Base-by-base conservation (phyloP, 2,113 vertebrate species). In the Narcine bancroftii region DNA sequence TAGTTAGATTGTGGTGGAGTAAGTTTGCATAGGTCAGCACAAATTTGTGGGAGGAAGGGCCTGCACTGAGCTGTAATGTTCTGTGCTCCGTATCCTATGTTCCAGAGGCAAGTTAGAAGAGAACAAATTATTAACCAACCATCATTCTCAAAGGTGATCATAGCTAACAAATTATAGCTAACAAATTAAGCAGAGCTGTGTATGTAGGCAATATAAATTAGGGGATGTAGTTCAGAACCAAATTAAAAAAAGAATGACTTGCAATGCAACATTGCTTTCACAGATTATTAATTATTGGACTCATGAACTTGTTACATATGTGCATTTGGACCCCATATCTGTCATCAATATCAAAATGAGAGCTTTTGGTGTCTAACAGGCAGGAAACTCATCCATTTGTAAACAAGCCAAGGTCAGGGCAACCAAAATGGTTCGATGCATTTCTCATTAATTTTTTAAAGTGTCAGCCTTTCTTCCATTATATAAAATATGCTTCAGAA, bases 91-190 rank as follows among this genome's bases (percentile, higher is more conserved):
- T n/a, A n/a, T n/a, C n/a, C n/a, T n/a, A n/a, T n/a, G n/a, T n/a
- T n/a, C n/a, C n/a, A n/a, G n/a, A 93, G 93, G 89, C 71, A 93
- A 92, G 77, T 63, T 75, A 71, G 87, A 89, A 92, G 93, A 89
- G 89, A 94, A 93, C 92, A 93, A 92, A 92, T 92, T 81, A 87
- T 63, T 87, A 53, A 92, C 29, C 79, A 56, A 73, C 72, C 24
- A 92, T 93, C 93, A 71, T 85, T 92, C 92, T 87, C 92, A 92
- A 47, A 94, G 93, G 76, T 89, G 92, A 89, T 94, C 92, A 92
- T 65, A 73, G 89, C 42, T 85, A 93, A 65, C 26, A 93, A 36
- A 89, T 93, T 77, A 92, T 65, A 73, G 89, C 42, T 85, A 93
- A 65, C 26, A 93, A 36, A 89, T 93, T 77, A 92, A 92, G 60